Percentiles rank a stretch among this genome's conserved stretches.
Evolutionary conservation across 2,113 vertebrate genomes (phyloP).

Genomic region (Eurystomus gularis): DNA sequence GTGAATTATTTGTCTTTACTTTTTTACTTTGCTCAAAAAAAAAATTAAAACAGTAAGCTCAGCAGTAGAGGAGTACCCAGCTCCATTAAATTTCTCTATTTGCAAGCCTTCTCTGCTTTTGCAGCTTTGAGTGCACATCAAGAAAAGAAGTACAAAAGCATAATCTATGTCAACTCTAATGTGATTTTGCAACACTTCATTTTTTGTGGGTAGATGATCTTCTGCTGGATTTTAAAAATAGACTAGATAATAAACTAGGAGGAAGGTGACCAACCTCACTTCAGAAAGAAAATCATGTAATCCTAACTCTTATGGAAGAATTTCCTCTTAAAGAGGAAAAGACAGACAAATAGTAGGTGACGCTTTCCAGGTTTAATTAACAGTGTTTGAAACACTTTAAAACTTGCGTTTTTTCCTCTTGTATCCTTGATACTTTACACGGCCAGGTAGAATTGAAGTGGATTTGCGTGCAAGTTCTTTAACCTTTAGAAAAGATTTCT

Average conservation of each 20-base stretch:
- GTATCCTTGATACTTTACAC: background rate
- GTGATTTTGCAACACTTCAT: background rate
- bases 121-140: background rate
- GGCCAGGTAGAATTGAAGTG: background rate
- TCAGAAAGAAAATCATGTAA: background rate
- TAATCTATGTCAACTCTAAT: background rate
- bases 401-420: background rate
- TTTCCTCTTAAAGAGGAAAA: background rate
- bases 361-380: background rate
- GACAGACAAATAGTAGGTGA: background rate
- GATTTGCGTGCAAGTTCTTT: background rate
- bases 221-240: background rate
- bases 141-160: background rate
- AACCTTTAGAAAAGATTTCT: background rate
- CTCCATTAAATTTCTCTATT: background rate
- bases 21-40: no score
- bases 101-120: background rate
- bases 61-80: background rate
- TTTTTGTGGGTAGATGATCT: background rate
- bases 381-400: background rate
- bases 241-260: background rate
- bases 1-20: background rate
- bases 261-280: background rate
- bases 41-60: background rate
- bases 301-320: fast-evolving